Evolutionary conservation across 1,140 invertebrate genomes (phyloP), one percentile per base, ranked within the genome.

Genomic region (Propsilocerus akamusi): DNA sequence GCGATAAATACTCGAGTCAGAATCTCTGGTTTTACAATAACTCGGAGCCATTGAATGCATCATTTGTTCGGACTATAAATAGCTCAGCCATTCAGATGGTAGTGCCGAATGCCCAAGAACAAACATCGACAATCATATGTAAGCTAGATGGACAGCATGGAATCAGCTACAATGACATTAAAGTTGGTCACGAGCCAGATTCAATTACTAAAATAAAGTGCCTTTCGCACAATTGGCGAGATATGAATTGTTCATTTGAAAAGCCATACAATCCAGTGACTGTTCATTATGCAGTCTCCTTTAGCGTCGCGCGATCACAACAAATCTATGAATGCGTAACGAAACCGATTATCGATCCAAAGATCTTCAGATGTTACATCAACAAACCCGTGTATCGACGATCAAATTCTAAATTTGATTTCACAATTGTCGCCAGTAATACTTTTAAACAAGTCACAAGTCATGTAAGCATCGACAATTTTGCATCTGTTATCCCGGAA

Each of bases 171-270:
- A 41, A 41, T 41, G 34, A 41, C 10, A 10, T 41, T 17, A n/a
- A 17, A 4, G 34, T 41, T 20, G 49, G 49, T 20, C 23, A 22
- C 49, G 63, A 65, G 56, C 77, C 78, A 12, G 53, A 68, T 48
- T 57, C 69, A 51, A 74, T 80, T 2, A 62, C 59, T 8, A 72
- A 80, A 57, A 81, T 83, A 52, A 63, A 58, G 6, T 85, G 81
- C 54, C 59, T 76, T 14, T 78, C 77, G n/a, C 59, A 70, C 26
- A 81, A 83, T 59, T 76, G 77, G 69, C 68, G 80, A 48, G 74
- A 70, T 52, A 58, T 83, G 25, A 75, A 66, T 3, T 85, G 81
- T 55, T 67, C 70, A 7, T 85, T 80, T 78, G 69, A 62, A 2
- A 66, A 68, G 25, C 65, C 68, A 2, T 54, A 65, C 1, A 73